phyloP scores from a whole-genome alignment of 1,140 invertebrate species.

The Camponotus floridanus region DNA sequence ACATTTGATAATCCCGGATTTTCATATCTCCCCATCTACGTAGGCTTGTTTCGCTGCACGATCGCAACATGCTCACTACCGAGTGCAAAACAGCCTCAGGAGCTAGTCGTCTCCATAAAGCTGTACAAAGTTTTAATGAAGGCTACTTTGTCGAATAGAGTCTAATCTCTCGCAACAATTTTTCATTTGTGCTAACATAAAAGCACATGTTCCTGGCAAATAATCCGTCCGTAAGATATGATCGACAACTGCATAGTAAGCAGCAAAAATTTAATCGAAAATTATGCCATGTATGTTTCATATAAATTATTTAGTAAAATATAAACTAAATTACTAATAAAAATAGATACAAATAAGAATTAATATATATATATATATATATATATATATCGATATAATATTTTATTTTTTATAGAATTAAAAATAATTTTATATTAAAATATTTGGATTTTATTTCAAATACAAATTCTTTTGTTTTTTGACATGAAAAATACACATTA shows the following conservation, averaged over 20 bases:
- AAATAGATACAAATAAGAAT: neutral
- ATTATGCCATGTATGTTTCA: neutral
- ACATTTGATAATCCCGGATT: conserved; percentile 52
- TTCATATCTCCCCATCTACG: conserved; percentile 53
- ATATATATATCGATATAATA: neutral
- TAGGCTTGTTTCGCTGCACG: conserved; percentile 25
- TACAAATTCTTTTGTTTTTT: neutral
- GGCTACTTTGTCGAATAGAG: conserved; percentile 61
- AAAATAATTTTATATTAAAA: neutral
- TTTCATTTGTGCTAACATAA: conserved; percentile 36
- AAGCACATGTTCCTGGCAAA: conserved; percentile 21
- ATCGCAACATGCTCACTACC: conserved; percentile 42
- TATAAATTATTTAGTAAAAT: neutral
- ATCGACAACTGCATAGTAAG: conserved; percentile 25
- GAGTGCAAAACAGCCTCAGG: conserved; percentile 59
- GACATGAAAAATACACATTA: neutral
- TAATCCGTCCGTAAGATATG: conserved; percentile 54
- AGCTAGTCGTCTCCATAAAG: conserved; percentile 58
- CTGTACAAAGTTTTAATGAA: conserved; percentile 73
- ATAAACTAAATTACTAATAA: neutral
- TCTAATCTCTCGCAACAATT: conserved; percentile 39
- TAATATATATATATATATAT: neutral
- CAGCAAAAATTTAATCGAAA: conserved; percentile 29
- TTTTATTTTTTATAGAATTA: neutral
- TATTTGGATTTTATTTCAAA: neutral